Evolutionary conservation across 1,140 invertebrate genomes (phyloP).

Genomic region (Vanessa tameamea): DNA sequence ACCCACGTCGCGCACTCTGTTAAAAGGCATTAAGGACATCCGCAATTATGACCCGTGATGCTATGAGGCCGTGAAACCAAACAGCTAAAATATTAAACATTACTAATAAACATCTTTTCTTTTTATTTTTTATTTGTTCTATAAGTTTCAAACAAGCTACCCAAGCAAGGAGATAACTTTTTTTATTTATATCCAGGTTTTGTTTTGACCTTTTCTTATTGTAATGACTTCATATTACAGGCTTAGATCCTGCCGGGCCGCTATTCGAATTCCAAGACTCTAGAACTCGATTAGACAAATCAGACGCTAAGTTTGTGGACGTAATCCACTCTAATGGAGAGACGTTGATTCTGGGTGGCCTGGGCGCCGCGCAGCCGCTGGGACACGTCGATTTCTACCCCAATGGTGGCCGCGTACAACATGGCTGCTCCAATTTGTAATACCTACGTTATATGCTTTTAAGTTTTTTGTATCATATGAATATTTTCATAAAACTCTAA

Average conservation of each 20-base stretch:
- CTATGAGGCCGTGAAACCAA: too few species aligned
- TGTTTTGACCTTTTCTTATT: too few species aligned
- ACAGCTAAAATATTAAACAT: too few species aligned
- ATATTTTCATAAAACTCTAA: background rate
- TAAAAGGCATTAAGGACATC: too few species aligned
- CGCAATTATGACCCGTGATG: too few species aligned
- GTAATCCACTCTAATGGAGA: conserved; percentile 97
- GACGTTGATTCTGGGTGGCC: conserved; percentile 90
- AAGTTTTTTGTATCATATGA: background rate
- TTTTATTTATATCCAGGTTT: too few species aligned
- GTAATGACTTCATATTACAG: conserved; percentile 68
- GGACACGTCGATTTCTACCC: conserved; percentile 96
- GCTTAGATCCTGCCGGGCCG: conserved; percentile 94
- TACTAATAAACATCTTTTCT: too few species aligned
- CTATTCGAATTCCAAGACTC: conserved; percentile 93
- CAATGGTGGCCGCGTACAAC: conserved; percentile 94
- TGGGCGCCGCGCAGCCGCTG: conserved; percentile 92
- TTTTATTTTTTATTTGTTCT: too few species aligned
- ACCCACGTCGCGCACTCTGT: too few species aligned
- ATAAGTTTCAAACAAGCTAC: too few species aligned
- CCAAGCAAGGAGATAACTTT: too few species aligned
- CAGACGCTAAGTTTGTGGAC: conserved; percentile 95
- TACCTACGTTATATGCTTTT: conserved; percentile 22
- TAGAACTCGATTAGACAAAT: conserved; percentile 88
- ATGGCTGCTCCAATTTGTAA: conserved; percentile 82